phyloP scores from a whole-genome alignment of 2,888 invertebrate species.

The Drosophila putrida region DNA sequence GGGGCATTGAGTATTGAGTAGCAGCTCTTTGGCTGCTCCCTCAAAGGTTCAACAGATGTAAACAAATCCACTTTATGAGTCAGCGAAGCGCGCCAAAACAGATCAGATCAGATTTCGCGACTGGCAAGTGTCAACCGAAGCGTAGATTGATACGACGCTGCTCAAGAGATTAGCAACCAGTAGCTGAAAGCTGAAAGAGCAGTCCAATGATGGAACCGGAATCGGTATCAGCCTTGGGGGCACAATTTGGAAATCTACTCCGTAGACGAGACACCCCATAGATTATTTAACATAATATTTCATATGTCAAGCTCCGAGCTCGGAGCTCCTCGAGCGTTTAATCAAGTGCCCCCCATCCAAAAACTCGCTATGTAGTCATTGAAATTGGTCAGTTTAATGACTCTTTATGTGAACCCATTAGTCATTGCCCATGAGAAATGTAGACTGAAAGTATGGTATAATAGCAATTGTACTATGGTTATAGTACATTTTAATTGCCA shows the following conservation, averaged over 20 bases:
- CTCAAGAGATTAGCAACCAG: slow-evolving; percentile 56
- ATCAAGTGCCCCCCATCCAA: slow-evolving; percentile 20
- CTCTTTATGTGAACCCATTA: slow-evolving; percentile 59
- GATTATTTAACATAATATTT: slow-evolving; percentile 49
- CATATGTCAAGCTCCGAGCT: slow-evolving; percentile 17
- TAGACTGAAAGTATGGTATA: slow-evolving; percentile 17
- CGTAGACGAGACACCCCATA: slow-evolving; percentile 20
- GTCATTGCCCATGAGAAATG: slow-evolving; percentile 64
- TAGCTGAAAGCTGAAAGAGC: slow-evolving; percentile 34
- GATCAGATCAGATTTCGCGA: slow-evolving; percentile 66
- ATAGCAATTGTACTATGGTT: slow-evolving; percentile 19
- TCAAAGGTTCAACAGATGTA: slow-evolving; percentile 35
- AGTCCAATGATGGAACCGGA: slow-evolving; percentile 38
- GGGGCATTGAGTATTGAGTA: background rate
- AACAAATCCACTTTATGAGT: slow-evolving; percentile 60
- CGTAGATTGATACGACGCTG: slow-evolving; percentile 60
- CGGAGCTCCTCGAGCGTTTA: slow-evolving; percentile 12
- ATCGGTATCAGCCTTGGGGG: slow-evolving; percentile 37
- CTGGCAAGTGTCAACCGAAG: slow-evolving; percentile 61
- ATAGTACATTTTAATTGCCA: slow-evolving; percentile 39
- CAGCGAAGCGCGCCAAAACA: slow-evolving; percentile 59
- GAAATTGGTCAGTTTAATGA: slow-evolving; percentile 73
- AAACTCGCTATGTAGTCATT: slow-evolving; percentile 36
- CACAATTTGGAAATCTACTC: slow-evolving; percentile 38
- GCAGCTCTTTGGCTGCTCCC: slow-evolving; percentile 7